Conservation (phyloP, 2,113 vertebrate species). For the Scalopus aquaticus region DNA sequence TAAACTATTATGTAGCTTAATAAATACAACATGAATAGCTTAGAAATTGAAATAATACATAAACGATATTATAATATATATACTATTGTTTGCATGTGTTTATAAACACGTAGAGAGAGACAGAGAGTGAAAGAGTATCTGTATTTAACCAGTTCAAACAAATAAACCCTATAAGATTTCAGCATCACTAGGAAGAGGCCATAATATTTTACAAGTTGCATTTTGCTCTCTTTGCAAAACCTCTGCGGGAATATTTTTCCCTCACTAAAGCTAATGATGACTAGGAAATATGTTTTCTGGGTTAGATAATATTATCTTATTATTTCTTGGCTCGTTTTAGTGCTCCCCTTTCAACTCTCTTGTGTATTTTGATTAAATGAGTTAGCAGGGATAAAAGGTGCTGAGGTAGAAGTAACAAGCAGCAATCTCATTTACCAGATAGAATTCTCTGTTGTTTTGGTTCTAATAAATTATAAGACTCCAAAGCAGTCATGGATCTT, state of each 20-base stretch:
- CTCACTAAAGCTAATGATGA: background rate
- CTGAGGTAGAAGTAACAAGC: conserved; percentile 37
- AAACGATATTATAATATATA: background rate
- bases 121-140: background rate
- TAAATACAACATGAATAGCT: background rate
- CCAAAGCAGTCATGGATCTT: background rate
- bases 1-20: background rate
- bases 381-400: background rate
- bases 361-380: conserved; percentile 56
- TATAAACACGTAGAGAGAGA: background rate
- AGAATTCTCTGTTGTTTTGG: background rate
- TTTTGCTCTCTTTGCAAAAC: background rate
- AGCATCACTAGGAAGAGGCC: background rate
- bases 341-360: background rate
- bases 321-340: conserved; percentile 17
- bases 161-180: background rate
- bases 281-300: background rate
- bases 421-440: background rate
- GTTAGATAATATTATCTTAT: background rate
- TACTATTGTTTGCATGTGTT: background rate
- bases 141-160: background rate
- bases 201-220: background rate
- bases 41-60: background rate
- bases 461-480: background rate
- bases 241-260: background rate